These are phyloP conservation scores for Achatina immaculata DNA, from an alignment of 1,140 invertebrate genomes.

Conservation along the genomic window DNA sequence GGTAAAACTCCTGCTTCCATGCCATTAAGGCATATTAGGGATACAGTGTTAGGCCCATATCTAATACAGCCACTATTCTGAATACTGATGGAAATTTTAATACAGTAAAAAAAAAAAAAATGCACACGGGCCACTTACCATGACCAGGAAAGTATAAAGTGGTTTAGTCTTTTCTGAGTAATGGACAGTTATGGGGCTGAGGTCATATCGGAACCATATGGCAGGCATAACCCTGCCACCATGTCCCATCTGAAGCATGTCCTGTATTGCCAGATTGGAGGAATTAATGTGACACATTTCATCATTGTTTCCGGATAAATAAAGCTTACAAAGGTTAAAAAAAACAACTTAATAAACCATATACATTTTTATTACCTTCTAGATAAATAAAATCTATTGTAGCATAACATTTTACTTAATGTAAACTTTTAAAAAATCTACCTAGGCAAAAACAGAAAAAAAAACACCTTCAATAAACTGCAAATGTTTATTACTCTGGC, in stretches of 20 bases:
- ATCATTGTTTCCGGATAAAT: background rate
- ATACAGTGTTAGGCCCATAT: no score
- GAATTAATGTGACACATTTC: background rate
- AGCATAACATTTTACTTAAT: no score
- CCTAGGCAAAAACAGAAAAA: no score
- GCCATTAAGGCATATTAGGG: no score
- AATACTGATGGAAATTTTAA: no score
- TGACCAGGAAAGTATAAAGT: slow-evolving; percentile 78
- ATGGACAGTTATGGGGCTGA: slow-evolving; percentile 77
- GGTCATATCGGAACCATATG: slow-evolving; percentile 77
- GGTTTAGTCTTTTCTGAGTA: slow-evolving; percentile 75
- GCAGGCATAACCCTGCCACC: slow-evolving; percentile 72
- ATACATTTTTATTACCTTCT: background rate
- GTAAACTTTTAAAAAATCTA: no score
- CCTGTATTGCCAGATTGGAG: slow-evolving; percentile 21
- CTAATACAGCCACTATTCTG: no score
- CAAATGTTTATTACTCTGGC: no score
- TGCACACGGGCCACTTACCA: slow-evolving; percentile 68
- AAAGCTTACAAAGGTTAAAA: background rate
- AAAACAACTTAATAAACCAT: background rate
- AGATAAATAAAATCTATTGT: background rate
- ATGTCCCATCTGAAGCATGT: slow-evolving; percentile 55
- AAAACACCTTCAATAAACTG: no score
- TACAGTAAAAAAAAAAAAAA: no score
- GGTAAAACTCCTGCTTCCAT: no score